phyloP scores from a whole-genome alignment of 2,797 vertebrate species.

The Paguma larvata region DNA sequence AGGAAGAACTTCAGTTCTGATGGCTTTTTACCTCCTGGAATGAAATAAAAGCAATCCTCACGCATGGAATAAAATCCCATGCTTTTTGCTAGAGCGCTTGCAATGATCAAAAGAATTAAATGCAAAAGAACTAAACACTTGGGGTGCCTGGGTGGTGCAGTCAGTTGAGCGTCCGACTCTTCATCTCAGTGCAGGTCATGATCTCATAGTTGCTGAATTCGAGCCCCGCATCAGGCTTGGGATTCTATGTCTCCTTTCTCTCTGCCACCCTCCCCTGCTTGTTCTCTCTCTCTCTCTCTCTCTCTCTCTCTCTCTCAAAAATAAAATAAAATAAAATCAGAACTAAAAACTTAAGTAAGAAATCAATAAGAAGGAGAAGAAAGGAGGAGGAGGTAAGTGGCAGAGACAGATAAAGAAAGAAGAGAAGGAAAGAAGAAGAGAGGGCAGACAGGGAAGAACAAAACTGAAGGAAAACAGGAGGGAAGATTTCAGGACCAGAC shows the following conservation, averaged over 20 bases:
- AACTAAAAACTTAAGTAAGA: slow-evolving; percentile 19
- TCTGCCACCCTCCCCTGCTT: too few species aligned
- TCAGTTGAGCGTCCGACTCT: too few species aligned
- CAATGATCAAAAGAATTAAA: slow-evolving; percentile 34
- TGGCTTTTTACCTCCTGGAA: slow-evolving; percentile 36
- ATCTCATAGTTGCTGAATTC: too few species aligned
- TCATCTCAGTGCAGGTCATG: too few species aligned
- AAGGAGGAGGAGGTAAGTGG: not conserved
- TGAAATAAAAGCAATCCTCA: slow-evolving; percentile 37
- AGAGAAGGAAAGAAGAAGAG: not conserved
- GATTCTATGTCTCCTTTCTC: too few species aligned
- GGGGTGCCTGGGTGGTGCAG: too few species aligned
- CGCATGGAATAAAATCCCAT: not conserved
- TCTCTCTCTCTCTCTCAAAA: too few species aligned
- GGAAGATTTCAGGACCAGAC: not conserved
- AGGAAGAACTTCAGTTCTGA: slow-evolving; percentile 21
- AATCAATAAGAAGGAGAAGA: not conserved
- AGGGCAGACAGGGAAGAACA: not conserved
- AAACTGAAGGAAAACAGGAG: not conserved
- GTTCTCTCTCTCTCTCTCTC: too few species aligned
- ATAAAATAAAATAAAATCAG: not conserved
- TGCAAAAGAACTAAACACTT: not conserved
- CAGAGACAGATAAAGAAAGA: not conserved
- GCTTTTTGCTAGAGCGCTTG: slow-evolving; percentile 17
- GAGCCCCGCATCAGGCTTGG: too few species aligned